phyloP scores from a whole-genome alignment of 2,113 vertebrate species.

The Indicator maculatus region DNA sequence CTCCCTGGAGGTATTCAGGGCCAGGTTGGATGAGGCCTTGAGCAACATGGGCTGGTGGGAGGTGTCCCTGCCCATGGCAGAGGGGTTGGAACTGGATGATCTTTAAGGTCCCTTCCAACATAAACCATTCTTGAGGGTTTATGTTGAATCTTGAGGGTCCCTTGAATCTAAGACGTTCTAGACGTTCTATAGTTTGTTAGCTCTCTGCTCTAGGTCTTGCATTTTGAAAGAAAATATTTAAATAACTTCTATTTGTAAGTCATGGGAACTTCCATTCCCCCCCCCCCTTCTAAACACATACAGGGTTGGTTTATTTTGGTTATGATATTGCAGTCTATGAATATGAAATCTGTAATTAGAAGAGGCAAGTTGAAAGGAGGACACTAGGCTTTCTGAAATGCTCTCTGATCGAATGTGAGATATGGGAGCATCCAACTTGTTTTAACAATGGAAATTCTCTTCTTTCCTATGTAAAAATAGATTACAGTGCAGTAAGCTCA shows the following conservation, averaged over 20 bases:
- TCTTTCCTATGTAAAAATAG: conserved; percentile 56
- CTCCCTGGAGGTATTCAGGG: no score
- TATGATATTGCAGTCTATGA: not conserved
- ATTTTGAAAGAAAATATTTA: conserved; percentile 12
- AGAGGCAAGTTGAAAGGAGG: conserved; percentile 44
- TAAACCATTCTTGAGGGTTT: no score
- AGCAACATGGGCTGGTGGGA: no score
- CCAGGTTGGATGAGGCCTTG: no score
- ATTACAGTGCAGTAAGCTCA: conserved; percentile 31
- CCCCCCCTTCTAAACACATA: not conserved
- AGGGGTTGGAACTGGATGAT: no score
- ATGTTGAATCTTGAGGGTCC: no score
- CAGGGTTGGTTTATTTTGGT: not conserved
- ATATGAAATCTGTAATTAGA: not conserved
- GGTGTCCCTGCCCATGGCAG: no score
- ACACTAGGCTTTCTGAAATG: conserved; percentile 38
- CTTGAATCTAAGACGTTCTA: no score
- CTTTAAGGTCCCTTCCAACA: no score
- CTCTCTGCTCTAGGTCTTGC: not conserved
- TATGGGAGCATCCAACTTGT: conserved; percentile 42
- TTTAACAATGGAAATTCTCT: conserved; percentile 65
- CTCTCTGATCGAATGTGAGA: conserved; percentile 35
- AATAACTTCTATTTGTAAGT: not conserved
- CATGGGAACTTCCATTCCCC: not conserved
- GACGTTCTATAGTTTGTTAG: not conserved